phyloP scores from a whole-genome alignment of 2,888 invertebrate species.

The Syrista parreyssii region DNA sequence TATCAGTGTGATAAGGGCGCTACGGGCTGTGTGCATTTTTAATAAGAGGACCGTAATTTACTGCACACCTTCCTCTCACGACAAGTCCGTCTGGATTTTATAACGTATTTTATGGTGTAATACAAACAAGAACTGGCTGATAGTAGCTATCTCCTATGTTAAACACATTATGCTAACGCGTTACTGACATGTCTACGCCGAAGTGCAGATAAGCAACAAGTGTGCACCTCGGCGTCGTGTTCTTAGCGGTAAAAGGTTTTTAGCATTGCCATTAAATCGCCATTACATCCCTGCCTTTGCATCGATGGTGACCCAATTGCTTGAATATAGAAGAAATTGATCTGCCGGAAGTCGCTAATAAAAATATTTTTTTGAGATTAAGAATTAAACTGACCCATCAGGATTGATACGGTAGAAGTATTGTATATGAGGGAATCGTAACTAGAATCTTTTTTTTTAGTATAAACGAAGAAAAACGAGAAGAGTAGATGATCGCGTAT shows the following conservation, averaged over 20 bases:
- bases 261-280: background rate
- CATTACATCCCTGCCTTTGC: background rate
- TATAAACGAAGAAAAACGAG: conserved; percentile 10
- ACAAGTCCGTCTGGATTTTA: conserved; percentile 60
- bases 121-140: conserved; percentile 59
- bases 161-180: conserved; percentile 59
- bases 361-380: background rate
- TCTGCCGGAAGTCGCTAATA: background rate
- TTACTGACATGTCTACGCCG: conserved; percentile 57
- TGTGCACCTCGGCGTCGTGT: conserved; percentile 33
- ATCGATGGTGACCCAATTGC: background rate
- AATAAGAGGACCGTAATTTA: conserved; percentile 55
- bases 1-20: conserved; percentile 41
- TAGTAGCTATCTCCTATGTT: conserved; percentile 63
- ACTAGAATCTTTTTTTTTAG: background rate
- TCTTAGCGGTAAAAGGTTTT: background rate
- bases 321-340: background rate
- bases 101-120: conserved; percentile 59
- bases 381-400: background rate
- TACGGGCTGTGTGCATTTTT: conserved; percentile 53
- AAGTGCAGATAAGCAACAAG: conserved; percentile 59
- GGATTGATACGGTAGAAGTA: background rate
- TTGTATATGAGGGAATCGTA: background rate
- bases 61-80: conserved; percentile 44
- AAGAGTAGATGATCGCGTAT: conserved; percentile 33